Evolutionary conservation across 2,113 vertebrate species (phyloP), one percentile per base, ranked within the genome.

Genomic region (Natator depressus): DNA sequence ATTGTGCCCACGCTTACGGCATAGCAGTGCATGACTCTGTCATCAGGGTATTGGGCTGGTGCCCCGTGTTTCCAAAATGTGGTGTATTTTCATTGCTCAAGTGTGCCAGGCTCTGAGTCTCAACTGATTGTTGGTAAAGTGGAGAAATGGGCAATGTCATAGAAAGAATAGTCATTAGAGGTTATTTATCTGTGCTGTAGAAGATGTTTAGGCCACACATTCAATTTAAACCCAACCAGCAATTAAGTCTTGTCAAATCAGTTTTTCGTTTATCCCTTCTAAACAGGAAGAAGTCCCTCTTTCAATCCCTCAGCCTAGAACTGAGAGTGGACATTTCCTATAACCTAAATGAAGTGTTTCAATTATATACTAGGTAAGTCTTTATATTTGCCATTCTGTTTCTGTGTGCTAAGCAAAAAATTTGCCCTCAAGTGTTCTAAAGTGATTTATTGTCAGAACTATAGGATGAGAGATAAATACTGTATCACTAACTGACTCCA

Each of bases 401-500:
- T 17, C 16, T 69, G 65, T 62, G 25, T 59, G 59, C 38, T 69
- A 35, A n/a, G 69, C 57, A 85, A 59, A 38, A 57, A 90, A 14
- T 5, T 69, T 14, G 91, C 59, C 89, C 69, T 1, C 84, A 38
- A 1, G 85, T 6, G 31, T 93, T 50, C 83, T 8, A n/a, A 13
- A 57, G 80, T 2, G 69, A 0, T 1, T 76, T 54, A 84, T 35
- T 81, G 0, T 5, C 49, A 5, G 53, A 50, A 1, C 65, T 38
- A 84, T 2, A 69, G 35, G 17, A 17, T 69, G 17, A 69, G 16
- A 8, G 2, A n/a, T n/a, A 20, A 29, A 59, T 29, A 59, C 10
- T 59, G 47, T 75, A 14, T 78, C 0, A 4, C 14, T 46, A 93
- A 57, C 76, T 83, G 1, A 19, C 84, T 79, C 76, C 90, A 0